A percentile compares a stretch with the other conserved stretches of the same genome.
Conservation (phyloP, 2,888 invertebrate genomes). For the Galerucella nymphaeae region DNA sequence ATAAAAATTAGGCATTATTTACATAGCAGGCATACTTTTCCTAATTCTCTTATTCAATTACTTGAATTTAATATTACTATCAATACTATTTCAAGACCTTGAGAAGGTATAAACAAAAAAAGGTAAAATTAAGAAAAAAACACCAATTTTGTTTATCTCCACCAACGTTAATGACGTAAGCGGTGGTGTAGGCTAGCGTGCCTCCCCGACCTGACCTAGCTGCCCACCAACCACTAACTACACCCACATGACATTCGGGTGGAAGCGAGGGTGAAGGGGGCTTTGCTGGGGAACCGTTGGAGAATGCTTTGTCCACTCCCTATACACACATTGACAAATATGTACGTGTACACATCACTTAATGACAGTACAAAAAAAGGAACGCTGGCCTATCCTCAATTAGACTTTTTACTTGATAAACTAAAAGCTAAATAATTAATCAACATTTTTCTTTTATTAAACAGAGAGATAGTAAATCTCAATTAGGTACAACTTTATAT, state of each 20-base stretch:
- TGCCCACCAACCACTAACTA: slow-evolving; percentile 16
- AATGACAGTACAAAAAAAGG: not conserved
- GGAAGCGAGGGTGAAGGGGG: not conserved
- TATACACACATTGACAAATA: slow-evolving; percentile 10
- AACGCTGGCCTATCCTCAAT: not conserved
- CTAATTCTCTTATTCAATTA: too few relatives aligned
- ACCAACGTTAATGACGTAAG: slow-evolving; percentile 12
- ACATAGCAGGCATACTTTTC: too few relatives aligned
- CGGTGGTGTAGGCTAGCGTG: slow-evolving; percentile 28
- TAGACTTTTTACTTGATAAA: not conserved
- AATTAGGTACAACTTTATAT: too few relatives aligned
- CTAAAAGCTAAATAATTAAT: not conserved
- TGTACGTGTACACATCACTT: slow-evolving; percentile 12
- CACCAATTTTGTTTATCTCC: slow-evolving; percentile 1
- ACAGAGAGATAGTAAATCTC: too few relatives aligned
- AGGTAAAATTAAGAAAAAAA: not conserved
- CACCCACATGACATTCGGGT: slow-evolving; percentile 18
- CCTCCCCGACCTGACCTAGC: slow-evolving; percentile 13
- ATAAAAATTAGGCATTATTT: too few relatives aligned
- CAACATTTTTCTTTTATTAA: not conserved
- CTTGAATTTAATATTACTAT: too few relatives aligned
- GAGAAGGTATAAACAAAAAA: not conserved
- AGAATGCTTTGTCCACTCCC: slow-evolving; percentile 17
- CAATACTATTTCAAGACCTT: too few relatives aligned
- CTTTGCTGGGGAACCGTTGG: slow-evolving; percentile 12